Percentiles rank a stretch among this genome's conserved stretches.
Conservation (phyloP, 2,888 invertebrate genomes). For the Orthosia incerta region DNA sequence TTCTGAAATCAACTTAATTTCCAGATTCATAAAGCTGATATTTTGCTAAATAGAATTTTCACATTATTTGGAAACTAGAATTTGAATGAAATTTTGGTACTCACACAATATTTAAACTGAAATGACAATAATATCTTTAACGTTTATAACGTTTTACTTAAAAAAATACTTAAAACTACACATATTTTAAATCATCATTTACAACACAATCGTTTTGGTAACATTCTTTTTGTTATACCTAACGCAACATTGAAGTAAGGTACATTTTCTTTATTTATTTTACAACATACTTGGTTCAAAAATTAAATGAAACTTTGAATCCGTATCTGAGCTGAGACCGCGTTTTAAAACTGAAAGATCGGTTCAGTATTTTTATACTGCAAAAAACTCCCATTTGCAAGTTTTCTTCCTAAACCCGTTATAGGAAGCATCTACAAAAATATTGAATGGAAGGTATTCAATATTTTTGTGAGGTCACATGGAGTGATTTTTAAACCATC, state of each 20-base stretch:
- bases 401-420: not conserved
- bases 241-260: conserved; percentile 15
- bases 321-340: conserved; percentile 21
- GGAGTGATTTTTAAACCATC: conserved; percentile 11
- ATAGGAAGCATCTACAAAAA: too few relatives aligned
- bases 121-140: too few relatives aligned
- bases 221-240: conserved; percentile 53
- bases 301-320: not conserved
- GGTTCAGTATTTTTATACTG: not conserved
- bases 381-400: not conserved
- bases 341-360: not conserved
- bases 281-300: conserved; percentile 10
- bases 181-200: conserved; percentile 15
- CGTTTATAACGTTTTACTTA: not conserved
- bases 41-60: not conserved
- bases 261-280: conserved; percentile 11
- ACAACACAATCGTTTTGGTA: conserved; percentile 50
- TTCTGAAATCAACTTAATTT: not conserved
- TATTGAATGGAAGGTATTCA: too few relatives aligned
- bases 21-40: not conserved
- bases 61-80: not conserved
- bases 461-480: too few relatives aligned
- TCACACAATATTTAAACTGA: not conserved
- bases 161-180: not conserved
- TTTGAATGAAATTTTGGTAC: not conserved